Evolutionary conservation across 2,888 invertebrate species (phyloP), one percentile per base, ranked within the genome.

Genomic region (Clepsis dumicolana): DNA sequence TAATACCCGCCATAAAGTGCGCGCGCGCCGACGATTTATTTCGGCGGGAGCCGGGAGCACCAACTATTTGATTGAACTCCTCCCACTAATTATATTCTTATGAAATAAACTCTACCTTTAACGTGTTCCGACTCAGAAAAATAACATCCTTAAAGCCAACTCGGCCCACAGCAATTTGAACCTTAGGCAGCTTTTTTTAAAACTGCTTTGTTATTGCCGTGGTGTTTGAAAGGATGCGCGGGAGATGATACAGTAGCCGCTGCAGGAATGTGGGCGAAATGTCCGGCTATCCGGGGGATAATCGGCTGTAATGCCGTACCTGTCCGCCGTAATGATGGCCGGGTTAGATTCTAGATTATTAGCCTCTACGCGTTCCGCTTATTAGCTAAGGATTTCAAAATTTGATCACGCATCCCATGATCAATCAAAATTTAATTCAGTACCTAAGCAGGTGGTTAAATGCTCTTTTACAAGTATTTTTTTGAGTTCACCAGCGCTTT

Each of bases 41-140:
- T 69, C 60, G 60, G 69, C 63, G 74, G 74, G 72, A 78, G 81
- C 80, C 81, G 66, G 69, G 64, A 66, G 84, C 84, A 83, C 74
- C 82, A 78, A 86, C 89, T 86, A 81, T 87, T 88, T 89, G 89
- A 90, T 90, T 86, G 90, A 83, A 90, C 91, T 86, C 91, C 93
- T 83, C 94, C 93, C 93, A 93, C 93, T 93, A 90, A 94, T 94
- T 93, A 94, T 90, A 89, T 88, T 90, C 91, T 92, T 92, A 91
- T 86, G 89, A 88, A 90, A 91, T 91, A 90, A 92, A 90, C 88
- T 88, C 85, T 80, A 85, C 89, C 83, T 89, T 91, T 90, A 90
- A 90, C 87, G 84, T 79, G 73, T 70, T 27, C 38, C 32, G 44
- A 38, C 48, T 16, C 64, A 64, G 8, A 24, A 24, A 16, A 57